A percentile compares a stretch with the other conserved stretches of the same genome.
These are phyloP conservation scores for Athalia cordata DNA, from an alignment of 2,888 invertebrate species.

Conservation along the genomic window DNA sequence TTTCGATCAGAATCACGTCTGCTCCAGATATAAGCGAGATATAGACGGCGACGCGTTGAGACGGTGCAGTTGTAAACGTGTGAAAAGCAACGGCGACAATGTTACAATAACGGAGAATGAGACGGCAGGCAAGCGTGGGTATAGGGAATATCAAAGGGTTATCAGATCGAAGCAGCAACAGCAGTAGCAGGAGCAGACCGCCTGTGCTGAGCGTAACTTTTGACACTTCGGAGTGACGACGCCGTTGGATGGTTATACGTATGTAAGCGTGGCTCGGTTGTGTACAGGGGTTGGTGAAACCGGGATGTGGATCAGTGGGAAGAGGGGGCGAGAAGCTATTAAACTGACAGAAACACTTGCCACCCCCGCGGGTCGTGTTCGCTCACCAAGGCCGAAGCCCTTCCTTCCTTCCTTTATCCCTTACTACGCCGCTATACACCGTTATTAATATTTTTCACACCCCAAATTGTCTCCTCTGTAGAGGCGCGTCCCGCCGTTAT, in stretches of 20 bases:
- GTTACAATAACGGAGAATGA: background rate
- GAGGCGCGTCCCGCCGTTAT: slow-evolving; percentile 48
- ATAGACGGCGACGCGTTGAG: no score
- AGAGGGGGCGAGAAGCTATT: slow-evolving; percentile 70
- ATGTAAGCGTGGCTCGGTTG: slow-evolving; percentile 53
- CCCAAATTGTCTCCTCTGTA: slow-evolving; percentile 68
- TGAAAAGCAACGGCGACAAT: background rate
- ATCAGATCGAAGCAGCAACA: slow-evolving; percentile 60
- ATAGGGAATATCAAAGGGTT: slow-evolving; percentile 68
- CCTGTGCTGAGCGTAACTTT: slow-evolving; percentile 65
- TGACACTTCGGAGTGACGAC: slow-evolving; percentile 72
- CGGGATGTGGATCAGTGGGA: slow-evolving; percentile 18
- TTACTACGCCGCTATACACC: slow-evolving; percentile 50
- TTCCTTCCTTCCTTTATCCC: slow-evolving; percentile 41
- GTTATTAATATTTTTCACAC: slow-evolving; percentile 73
- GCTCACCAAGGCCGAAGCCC: slow-evolving; percentile 56
- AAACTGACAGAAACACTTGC: slow-evolving; percentile 74
- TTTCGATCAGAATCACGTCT: no score
- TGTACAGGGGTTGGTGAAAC: background rate
- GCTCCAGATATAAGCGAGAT: no score
- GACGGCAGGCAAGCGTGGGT: background rate
- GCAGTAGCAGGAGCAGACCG: slow-evolving; percentile 59
- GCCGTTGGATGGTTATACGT: slow-evolving; percentile 67
- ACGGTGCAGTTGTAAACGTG: no score
- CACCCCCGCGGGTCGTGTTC: slow-evolving; percentile 65